These are phyloP conservation scores for Neopelma chrysocephalum DNA, from an alignment of 2,797 vertebrate genomes.

Conservation along the genomic window DNA sequence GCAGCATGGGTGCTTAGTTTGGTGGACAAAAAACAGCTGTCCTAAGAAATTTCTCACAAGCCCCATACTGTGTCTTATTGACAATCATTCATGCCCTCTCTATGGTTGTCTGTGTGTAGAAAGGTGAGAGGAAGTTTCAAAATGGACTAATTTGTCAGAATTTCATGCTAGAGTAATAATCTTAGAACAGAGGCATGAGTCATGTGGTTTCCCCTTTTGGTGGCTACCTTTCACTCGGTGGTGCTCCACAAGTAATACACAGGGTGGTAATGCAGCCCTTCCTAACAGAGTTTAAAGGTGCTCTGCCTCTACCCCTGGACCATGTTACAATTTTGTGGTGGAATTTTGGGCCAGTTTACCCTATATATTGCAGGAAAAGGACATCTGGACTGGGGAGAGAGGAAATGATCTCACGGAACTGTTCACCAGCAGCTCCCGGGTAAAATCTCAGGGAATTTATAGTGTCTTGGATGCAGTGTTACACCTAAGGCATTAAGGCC, in stretches of 20 bases:
- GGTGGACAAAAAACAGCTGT: neutral
- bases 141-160: neutral
- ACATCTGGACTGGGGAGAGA: neutral
- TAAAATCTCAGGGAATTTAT: neutral
- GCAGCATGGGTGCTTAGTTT: neutral
- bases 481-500: neutral
- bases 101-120: neutral
- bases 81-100: neutral
- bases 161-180: neutral
- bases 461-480: neutral
- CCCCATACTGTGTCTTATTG: neutral
- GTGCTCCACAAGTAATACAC: neutral
- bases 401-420: neutral
- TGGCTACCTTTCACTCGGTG: neutral
- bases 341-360: neutral
- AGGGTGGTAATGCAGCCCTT: neutral
- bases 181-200: neutral
- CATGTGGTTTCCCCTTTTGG: rapidly evolving
- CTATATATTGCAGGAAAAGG: neutral
- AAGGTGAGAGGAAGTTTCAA: neutral
- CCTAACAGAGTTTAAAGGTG: neutral
- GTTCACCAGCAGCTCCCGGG: neutral
- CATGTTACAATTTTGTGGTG: neutral
- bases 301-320: neutral
- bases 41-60: neutral